phyloP scores from a whole-genome alignment of 2,797 vertebrate species.

The Mus minutoides region DNA sequence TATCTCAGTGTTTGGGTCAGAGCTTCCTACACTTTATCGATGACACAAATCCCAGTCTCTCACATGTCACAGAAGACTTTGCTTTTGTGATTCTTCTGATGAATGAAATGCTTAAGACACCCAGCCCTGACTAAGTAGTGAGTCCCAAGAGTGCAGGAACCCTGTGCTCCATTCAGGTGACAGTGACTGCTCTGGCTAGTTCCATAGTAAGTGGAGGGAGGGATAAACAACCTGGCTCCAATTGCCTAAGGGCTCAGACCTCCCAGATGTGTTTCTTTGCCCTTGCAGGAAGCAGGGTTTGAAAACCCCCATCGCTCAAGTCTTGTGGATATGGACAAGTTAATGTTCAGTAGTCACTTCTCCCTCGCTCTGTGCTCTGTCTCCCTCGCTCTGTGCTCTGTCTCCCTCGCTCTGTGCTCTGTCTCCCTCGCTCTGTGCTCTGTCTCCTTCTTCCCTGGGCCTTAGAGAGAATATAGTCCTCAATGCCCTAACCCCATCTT shows the following conservation, averaged over 20 bases:
- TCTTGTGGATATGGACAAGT: not conserved
- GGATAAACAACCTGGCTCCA: not conserved
- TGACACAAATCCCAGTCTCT: not conserved
- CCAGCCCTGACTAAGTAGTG: not conserved
- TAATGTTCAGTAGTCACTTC: not conserved
- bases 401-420: not conserved
- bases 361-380: not conserved
- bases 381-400: not conserved
- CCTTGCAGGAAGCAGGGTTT: not conserved
- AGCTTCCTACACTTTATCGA: not conserved
- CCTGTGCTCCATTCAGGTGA: not conserved
- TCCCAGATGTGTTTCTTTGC: not conserved
- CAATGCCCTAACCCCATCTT: accelerated
- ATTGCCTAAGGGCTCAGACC: not conserved
- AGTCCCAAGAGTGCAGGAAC: not conserved
- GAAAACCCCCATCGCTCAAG: not conserved
- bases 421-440: not conserved
- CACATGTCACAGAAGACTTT: not conserved
- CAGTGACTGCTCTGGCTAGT: not conserved
- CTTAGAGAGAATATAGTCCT: not conserved
- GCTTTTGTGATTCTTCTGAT: not conserved
- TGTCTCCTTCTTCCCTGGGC: no score
- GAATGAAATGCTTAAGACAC: no score
- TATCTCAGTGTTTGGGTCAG: not conserved
- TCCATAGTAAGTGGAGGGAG: not conserved